These are phyloP conservation scores for Trachymyrmex septentrionalis DNA, from an alignment of 1,140 invertebrate species.

Conservation along the genomic window DNA sequence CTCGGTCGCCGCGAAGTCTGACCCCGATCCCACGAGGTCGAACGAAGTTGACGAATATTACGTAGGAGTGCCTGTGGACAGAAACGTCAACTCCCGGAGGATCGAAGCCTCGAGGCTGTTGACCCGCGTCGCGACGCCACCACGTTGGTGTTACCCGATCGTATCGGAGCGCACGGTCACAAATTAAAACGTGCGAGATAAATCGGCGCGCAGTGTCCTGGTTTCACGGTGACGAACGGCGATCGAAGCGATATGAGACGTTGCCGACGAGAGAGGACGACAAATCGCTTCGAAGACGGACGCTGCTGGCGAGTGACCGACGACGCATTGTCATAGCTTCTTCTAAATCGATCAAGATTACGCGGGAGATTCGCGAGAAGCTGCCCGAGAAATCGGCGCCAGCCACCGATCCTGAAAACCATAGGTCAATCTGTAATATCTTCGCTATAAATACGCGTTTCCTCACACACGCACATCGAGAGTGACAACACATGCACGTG, in stretches of 20 bases:
- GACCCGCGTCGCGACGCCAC: conserved; percentile 37
- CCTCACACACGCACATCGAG: conserved; percentile 26
- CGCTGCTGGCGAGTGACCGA: conserved; percentile 2
- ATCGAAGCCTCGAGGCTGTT: conserved; percentile 31
- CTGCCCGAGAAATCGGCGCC: neutral
- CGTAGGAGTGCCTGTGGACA: conserved; percentile 32
- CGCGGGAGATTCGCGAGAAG: conserved; percentile 31
- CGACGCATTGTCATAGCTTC: conserved; percentile 29
- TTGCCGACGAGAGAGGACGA: conserved; percentile 7
- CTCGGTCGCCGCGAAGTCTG: conserved; percentile 44
- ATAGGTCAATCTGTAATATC: conserved; percentile 23
- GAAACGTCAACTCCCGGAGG: conserved; percentile 14
- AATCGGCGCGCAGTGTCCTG: neutral
- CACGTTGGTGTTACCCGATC: neutral
- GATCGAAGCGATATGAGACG: conserved; percentile 25
- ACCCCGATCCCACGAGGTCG: conserved; percentile 63
- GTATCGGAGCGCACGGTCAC: neutral
- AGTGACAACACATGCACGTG: conserved; percentile 41
- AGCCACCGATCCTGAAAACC: conserved; percentile 56
- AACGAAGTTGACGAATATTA: conserved; percentile 13
- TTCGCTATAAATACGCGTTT: conserved; percentile 71
- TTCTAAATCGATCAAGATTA: conserved; percentile 24
- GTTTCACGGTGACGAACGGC: neutral
- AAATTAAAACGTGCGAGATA: neutral
- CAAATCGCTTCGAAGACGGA: conserved; percentile 1